phyloP scores from a whole-genome alignment of 2,113 vertebrate species.

The Tachysurus vachellii region DNA sequence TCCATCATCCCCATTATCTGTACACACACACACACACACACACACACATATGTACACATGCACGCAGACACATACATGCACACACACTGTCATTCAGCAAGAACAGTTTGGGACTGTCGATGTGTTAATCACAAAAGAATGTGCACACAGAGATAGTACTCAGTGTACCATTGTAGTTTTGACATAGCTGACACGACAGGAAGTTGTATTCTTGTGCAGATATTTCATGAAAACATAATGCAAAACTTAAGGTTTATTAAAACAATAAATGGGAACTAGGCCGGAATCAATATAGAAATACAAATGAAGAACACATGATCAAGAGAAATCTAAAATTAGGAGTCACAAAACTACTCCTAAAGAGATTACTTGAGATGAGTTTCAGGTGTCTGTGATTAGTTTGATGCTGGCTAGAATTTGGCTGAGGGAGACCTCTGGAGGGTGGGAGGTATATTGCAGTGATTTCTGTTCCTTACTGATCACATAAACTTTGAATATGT shows the following conservation, averaged over 20 bases:
- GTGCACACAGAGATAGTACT: constrained; percentile 40
- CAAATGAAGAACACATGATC: neutral
- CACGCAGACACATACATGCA: constrained; percentile 37
- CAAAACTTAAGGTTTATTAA: neutral
- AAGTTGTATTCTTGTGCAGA: neutral
- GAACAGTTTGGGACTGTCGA: constrained; percentile 63
- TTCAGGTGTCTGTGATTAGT: constrained; percentile 7
- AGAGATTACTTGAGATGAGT: neutral
- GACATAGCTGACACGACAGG: constrained; percentile 9
- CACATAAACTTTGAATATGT: neutral
- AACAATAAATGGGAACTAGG: neutral
- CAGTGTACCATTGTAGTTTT: neutral
- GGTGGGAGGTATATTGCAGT: neutral
- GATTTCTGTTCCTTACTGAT: neutral
- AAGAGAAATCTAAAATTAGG: neutral
- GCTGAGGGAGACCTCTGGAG: neutral
- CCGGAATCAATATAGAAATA: neutral
- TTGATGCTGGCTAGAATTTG: neutral
- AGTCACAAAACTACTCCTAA: neutral
- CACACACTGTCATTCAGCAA: constrained; percentile 48
- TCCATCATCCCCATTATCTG: constrained; percentile 77
- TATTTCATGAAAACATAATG: neutral
- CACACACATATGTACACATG: constrained; percentile 19
- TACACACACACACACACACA: constrained; percentile 48
- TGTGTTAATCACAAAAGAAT: constrained; percentile 73